These are phyloP conservation scores for Drosophila kurseongensis DNA, from an alignment of 1,140 invertebrate genomes.

Conservation along the genomic window DNA sequence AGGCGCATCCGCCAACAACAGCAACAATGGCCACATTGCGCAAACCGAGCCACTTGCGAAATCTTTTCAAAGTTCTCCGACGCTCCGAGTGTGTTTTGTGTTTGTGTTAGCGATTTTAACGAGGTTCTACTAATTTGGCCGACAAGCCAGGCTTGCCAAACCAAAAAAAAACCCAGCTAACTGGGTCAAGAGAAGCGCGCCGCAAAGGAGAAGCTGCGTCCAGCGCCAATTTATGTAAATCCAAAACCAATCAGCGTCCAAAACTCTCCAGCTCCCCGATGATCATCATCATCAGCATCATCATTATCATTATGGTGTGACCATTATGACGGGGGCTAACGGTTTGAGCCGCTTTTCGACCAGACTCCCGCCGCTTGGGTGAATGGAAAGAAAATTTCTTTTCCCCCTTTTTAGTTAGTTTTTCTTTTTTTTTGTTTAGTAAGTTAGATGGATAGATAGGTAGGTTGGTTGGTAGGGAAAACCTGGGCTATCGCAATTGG, in stretches of 20 bases:
- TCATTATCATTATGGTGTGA: constrained; percentile 49
- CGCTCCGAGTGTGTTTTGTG: constrained; percentile 2
- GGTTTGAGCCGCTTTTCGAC: constrained; percentile 60
- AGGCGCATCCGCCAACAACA: constrained; percentile 52
- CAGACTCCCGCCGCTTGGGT: constrained; percentile 19
- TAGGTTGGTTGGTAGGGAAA: constrained; percentile 17
- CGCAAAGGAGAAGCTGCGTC: constrained; percentile 17
- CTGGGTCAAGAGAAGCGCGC: constrained; percentile 66
- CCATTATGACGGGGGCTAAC: constrained; percentile 44
- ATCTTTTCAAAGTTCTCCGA: constrained; percentile 29
- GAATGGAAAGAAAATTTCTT: constrained; percentile 10
- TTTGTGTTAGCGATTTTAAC: constrained; percentile 41
- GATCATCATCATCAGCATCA: constrained; percentile 41
- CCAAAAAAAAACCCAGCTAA: constrained; percentile 31
- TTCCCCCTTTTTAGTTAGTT: constrained; percentile 5
- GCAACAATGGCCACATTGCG: constrained; percentile 40
- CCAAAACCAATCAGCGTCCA: constrained; percentile 72
- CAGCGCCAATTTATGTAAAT: constrained; percentile 79
- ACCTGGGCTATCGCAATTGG: constrained; percentile 65
- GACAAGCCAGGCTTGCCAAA: constrained; percentile 1
- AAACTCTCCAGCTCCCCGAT: constrained; percentile 10
- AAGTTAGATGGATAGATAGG: not conserved
- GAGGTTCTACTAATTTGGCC: constrained; percentile 61
- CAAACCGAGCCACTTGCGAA: constrained; percentile 53
- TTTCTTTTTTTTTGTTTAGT: not conserved